Conservation (phyloP, 1,140 invertebrate genomes). For the Diploscapter pachys region DNA sequence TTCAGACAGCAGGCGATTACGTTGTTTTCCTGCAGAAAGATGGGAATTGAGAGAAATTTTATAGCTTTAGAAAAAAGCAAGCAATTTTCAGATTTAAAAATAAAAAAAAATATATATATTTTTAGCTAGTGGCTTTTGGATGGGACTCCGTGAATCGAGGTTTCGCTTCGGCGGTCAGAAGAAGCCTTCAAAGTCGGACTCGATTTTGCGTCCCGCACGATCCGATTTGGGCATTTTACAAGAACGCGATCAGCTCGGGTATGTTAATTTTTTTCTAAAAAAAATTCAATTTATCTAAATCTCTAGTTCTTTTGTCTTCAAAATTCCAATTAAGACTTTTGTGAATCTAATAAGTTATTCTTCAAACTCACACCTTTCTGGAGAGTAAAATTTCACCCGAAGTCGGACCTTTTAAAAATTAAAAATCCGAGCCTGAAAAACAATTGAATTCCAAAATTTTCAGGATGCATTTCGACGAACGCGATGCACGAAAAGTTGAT, state of each 20-base stretch:
- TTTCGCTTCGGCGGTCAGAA: constrained; percentile 1
- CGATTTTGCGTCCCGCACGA: constrained; percentile 1
- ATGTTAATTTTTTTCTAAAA: not conserved
- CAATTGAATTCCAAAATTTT: not conserved
- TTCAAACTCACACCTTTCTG: not conserved
- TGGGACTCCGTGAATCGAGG: constrained; percentile 12
- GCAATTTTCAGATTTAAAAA: not conserved
- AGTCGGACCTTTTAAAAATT: not conserved
- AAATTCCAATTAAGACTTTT: constrained; percentile 12
- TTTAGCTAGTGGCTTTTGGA: constrained; percentile 23
- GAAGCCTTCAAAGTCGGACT: not conserved
- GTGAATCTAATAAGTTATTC: constrained; percentile 8
- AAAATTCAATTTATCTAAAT: not conserved
- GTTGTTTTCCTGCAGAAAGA: too few species aligned
- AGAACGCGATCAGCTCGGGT: not conserved
- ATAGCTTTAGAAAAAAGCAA: not conserved
- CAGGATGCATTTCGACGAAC: not conserved
- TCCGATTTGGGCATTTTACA: not conserved
- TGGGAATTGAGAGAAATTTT: too few species aligned
- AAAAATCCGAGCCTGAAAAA: not conserved
- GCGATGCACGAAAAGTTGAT: constrained; percentile 2
- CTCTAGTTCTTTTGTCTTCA: constrained; percentile 2
- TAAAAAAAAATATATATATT: not conserved
- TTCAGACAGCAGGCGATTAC: too few species aligned
- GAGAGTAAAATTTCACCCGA: not conserved